Base-by-base conservation (phyloP, 2,888 invertebrate genomes). In the Aethes cnicana region DNA sequence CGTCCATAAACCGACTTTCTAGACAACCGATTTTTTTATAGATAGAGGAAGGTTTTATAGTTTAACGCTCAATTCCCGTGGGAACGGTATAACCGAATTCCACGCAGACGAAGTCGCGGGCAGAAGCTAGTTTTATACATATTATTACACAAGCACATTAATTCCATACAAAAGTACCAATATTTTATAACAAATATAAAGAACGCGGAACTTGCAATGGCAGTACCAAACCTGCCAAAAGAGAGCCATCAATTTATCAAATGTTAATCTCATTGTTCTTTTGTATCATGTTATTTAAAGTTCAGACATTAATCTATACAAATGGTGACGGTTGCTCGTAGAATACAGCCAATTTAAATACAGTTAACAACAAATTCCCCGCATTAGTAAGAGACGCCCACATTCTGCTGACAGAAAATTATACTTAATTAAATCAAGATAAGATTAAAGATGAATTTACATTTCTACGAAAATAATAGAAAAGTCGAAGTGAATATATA, bases 281-380 rank as follows among this genome's bases (percentile, higher is more conserved):
- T 46, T 46, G 53, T 46, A 36, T 42, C 46, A 35, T 33, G 26
- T 28, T 44, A 43, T 39, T 39, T 44, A 37, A 23, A 39, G 23
- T 12, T 18, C 65, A 55, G 57, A 56, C 65, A 77, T 74, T 65
- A 70, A 75, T 77, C 71, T 69, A 59, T 52, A 46, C 50, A 56
- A 62, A 66, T 62, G 72, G 68, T 61, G 69, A 69, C 65, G 65
- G 63, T 54, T 57, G 54, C 64, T 63, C 55, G 59, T 59, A 68
- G 63, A 68, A 71, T 81, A 85, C 82, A 75, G 76, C 64, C 81
- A 78, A 83, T 84, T 82, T 79, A 81, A 78, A 81, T 69, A 73
- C 72, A 68, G 68, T 69, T 66, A 64, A 68, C 71, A 74, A 81
- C 83, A 64, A 70, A 68, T 72, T 74, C 71, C 59, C 57, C 62